Conservation (phyloP, 2,113 vertebrate species). For the Plecotus auritus region DNA sequence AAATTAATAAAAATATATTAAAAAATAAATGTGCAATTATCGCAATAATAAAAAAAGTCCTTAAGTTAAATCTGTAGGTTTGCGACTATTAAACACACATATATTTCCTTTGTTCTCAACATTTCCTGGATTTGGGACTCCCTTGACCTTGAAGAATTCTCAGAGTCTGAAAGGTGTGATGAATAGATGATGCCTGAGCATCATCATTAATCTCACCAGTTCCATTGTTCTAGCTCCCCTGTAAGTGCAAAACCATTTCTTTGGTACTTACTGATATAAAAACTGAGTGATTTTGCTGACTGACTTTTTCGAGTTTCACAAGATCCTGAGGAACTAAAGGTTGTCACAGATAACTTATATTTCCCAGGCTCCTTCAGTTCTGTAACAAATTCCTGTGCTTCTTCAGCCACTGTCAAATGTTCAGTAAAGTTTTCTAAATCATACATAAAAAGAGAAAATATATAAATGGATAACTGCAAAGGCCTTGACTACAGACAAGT, state of each 20-base stretch:
- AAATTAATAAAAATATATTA: too few species aligned
- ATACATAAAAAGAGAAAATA: background rate
- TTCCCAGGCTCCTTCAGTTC: slow-evolving; percentile 92
- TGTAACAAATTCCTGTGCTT: slow-evolving; percentile 90
- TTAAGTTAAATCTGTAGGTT: background rate
- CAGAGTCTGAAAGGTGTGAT: background rate
- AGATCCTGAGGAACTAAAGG: slow-evolving; percentile 90
- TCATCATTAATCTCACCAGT: background rate
- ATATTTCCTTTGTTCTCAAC: slow-evolving; percentile 37
- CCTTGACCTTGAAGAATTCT: slow-evolving; percentile 32
- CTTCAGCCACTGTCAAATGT: slow-evolving; percentile 89
- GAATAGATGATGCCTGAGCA: background rate
- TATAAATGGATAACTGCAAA: slow-evolving; percentile 49
- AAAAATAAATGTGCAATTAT: slow-evolving; percentile 29
- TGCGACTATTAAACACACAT: background rate
- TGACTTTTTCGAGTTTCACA: slow-evolving; percentile 90
- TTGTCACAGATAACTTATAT: slow-evolving; percentile 87
- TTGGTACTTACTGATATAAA: slow-evolving; percentile 92
- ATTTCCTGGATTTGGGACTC: background rate
- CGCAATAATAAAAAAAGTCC: background rate
- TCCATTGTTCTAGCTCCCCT: background rate
- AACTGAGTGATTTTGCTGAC: slow-evolving; percentile 86
- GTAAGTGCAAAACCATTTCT: background rate
- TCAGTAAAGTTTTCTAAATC: slow-evolving; percentile 88
- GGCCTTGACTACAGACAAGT: background rate